Percentiles rank a stretch among this genome's conserved stretches.
These are phyloP conservation scores for Melanotaenia pygmaea DNA, from an alignment of 2,797 vertebrate genomes.

Conservation along the genomic window DNA sequence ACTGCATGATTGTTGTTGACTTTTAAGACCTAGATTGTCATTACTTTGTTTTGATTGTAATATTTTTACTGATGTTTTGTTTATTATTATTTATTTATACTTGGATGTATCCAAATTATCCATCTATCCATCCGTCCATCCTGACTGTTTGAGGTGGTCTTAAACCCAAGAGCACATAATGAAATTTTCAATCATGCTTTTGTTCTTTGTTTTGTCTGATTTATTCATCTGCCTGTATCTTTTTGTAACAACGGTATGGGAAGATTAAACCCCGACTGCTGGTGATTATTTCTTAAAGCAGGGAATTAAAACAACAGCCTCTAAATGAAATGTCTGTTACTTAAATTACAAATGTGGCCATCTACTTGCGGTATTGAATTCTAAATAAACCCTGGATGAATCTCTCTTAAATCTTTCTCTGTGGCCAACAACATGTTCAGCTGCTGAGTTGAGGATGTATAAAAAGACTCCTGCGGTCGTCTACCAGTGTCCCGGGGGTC, in stretches of 20 bases:
- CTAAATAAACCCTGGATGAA: not conserved
- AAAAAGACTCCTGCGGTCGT: constrained; percentile 71
- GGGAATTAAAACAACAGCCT: constrained; percentile 16
- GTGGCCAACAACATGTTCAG: constrained; percentile 14
- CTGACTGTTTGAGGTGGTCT: not conserved
- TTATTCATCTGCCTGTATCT: constrained; percentile 17
- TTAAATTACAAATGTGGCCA: not conserved
- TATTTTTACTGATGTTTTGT: not conserved
- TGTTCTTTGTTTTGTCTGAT: constrained; percentile 8
- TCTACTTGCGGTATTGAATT: not conserved
- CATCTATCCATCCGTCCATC: not conserved
- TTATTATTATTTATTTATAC: too few relatives aligned
- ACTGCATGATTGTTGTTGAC: too few relatives aligned
- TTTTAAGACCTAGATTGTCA: not conserved
- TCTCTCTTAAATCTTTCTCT: constrained; percentile 5
- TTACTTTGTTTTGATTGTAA: not conserved
- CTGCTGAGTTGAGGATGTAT: constrained; percentile 55
- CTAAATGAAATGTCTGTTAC: not conserved
- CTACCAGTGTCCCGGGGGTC: constrained; percentile 55
- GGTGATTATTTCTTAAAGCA: not conserved
- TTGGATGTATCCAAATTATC: too few relatives aligned
- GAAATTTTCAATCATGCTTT: not conserved
- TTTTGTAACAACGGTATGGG: constrained; percentile 15
- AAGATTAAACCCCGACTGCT: constrained; percentile 6
- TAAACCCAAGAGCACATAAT: too few relatives aligned